Percentiles rank a stretch among this genome's conserved stretches.
Evolutionary conservation across 2,888 invertebrate genomes (phyloP).

Genomic region (Eupithecia insigniata): DNA sequence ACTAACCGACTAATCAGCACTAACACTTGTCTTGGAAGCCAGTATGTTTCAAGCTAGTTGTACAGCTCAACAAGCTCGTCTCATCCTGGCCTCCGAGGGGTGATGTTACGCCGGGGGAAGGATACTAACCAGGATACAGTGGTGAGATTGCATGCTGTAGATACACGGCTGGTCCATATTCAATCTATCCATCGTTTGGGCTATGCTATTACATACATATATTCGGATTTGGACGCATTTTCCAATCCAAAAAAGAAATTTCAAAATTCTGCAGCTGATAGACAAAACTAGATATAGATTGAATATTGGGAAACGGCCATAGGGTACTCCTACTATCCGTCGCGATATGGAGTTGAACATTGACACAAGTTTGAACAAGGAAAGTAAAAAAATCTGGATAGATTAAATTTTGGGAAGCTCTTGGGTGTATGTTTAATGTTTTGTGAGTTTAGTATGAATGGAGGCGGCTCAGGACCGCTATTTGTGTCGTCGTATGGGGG

Average conservation of each 20-base stretch:
- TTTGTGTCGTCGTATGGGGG: no score
- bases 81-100: conserved; percentile 25
- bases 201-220: background rate
- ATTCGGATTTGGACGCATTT: background rate
- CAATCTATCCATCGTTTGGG: background rate
- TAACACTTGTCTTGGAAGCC: conserved; percentile 10
- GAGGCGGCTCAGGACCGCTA: no score
- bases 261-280: background rate
- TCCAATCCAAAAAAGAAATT: background rate
- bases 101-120: conserved; percentile 8
- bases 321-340: background rate
- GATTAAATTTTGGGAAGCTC: background rate
- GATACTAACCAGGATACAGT: background rate
- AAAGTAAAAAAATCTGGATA: background rate
- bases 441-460: no score
- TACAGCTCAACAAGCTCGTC: conserved; percentile 28
- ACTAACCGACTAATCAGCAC: conserved; percentile 8
- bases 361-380: no score
- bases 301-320: background rate
- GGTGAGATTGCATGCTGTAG: conserved; percentile 14
- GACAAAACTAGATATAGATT: background rate
- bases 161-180: background rate
- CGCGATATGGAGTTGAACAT: background rate
- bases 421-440: background rate
- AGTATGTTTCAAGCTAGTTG: conserved; percentile 24